phyloP scores from a whole-genome alignment of 2,888 invertebrate genomes.

The Caenorhabditis wallacei region DNA sequence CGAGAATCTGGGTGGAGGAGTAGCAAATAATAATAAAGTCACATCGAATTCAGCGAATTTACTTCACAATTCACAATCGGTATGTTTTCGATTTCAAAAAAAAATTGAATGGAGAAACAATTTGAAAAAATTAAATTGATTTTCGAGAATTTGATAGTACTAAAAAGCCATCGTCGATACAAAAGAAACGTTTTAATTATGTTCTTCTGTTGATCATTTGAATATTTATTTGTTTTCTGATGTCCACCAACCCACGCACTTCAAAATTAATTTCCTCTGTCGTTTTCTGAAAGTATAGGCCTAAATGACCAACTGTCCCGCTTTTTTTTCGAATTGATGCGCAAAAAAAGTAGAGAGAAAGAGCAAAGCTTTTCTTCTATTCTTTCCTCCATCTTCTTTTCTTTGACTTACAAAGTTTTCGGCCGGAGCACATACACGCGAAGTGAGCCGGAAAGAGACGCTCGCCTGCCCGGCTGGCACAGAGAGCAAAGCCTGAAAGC shows the following conservation, averaged over 20 bases:
- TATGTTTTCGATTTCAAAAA: conserved; percentile 24
- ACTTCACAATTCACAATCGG: conserved; percentile 67
- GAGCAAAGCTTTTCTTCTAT: conserved; percentile 14
- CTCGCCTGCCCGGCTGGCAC: conserved; percentile 30
- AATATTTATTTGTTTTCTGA: neutral
- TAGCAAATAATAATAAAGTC: neutral
- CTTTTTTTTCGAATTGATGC: conserved; percentile 15
- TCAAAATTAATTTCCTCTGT: neutral
- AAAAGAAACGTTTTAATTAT: too few relatives aligned
- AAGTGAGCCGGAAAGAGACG: conserved; percentile 46
- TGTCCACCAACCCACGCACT: neutral
- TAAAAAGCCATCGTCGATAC: too few relatives aligned
- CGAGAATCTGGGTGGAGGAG: neutral
- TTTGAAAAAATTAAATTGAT: neutral
- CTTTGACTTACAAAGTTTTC: conserved; percentile 27
- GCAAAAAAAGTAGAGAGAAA: conserved; percentile 10
- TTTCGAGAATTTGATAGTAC: neutral
- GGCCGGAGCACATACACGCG: conserved; percentile 36
- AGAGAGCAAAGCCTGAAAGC: conserved; percentile 40
- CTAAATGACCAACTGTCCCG: neutral
- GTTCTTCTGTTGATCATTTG: too few relatives aligned
- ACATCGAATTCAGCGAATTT: conserved; percentile 22
- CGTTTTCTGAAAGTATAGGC: neutral
- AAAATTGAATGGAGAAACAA: neutral
- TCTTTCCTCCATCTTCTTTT: conserved; percentile 9